Conservation (phyloP, 2,113 vertebrate genomes). For the Procapra przewalskii region DNA sequence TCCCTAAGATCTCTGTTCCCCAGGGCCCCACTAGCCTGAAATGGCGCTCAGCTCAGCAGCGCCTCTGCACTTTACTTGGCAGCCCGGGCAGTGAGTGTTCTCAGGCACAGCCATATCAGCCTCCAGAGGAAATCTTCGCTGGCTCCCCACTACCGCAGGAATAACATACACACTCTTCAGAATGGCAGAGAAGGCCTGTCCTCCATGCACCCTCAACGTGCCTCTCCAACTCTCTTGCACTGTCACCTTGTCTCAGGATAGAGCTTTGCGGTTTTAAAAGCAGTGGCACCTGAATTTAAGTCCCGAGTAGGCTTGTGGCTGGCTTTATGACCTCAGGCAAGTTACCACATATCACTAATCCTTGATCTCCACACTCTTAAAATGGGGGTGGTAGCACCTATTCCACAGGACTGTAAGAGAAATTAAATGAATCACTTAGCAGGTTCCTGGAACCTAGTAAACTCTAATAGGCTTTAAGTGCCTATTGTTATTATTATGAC, state of each 20-base stretch:
- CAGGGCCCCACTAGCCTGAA: background rate
- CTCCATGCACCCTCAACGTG: background rate
- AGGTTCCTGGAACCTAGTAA: constrained; percentile 12
- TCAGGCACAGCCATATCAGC: background rate
- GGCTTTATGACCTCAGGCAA: background rate
- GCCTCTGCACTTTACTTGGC: background rate
- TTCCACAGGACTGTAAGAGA: background rate
- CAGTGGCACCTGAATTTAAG: background rate
- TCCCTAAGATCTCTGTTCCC: background rate
- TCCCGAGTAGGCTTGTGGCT: background rate
- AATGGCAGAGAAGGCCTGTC: background rate
- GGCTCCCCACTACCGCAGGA: background rate
- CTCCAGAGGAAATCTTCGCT: background rate
- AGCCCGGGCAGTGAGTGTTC: no score
- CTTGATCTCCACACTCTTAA: background rate
- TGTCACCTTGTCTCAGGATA: background rate
- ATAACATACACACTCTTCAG: background rate
- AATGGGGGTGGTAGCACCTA: background rate
- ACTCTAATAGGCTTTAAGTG: background rate
- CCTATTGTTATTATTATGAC: background rate
- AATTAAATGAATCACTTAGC: constrained; percentile 37
- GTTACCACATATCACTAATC: background rate
- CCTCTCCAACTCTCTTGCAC: background rate
- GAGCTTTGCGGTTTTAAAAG: background rate
- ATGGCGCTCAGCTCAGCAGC: background rate